Conservation (phyloP, 2,113 vertebrate species). For the Malurus cyaneus region DNA sequence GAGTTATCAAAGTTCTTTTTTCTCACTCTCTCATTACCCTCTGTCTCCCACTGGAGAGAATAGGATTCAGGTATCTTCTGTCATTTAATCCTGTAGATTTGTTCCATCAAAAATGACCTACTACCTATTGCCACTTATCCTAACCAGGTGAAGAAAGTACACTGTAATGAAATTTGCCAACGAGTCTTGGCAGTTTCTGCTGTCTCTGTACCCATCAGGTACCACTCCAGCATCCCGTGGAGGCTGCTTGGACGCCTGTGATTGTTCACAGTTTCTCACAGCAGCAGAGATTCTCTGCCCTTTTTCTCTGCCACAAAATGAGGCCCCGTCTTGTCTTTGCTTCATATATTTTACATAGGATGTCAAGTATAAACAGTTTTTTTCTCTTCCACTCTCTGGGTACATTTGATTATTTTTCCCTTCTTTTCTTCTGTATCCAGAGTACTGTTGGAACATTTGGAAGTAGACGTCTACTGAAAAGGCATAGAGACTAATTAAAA, state of each 20-base stretch:
- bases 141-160: not conserved
- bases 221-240: not conserved
- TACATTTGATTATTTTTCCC: not conserved
- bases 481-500: not conserved
- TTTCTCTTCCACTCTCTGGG: not conserved
- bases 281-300: not conserved
- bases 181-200: not conserved
- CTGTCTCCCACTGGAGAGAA: not conserved
- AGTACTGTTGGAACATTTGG: not conserved
- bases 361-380: not conserved
- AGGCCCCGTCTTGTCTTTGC: not conserved
- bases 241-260: not conserved
- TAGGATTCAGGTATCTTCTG: not conserved
- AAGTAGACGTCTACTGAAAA: not conserved
- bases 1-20: not conserved
- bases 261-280: not conserved
- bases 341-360: not conserved
- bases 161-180: not conserved
- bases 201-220: not conserved
- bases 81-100: not conserved
- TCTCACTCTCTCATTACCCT: not conserved
- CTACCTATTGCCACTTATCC: not conserved
- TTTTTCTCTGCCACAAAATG: not conserved
- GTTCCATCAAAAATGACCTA: not conserved
- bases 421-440: not conserved